Evolutionary conservation across 2,113 vertebrate genomes (phyloP).

Genomic region (Chauna torquata): DNA sequence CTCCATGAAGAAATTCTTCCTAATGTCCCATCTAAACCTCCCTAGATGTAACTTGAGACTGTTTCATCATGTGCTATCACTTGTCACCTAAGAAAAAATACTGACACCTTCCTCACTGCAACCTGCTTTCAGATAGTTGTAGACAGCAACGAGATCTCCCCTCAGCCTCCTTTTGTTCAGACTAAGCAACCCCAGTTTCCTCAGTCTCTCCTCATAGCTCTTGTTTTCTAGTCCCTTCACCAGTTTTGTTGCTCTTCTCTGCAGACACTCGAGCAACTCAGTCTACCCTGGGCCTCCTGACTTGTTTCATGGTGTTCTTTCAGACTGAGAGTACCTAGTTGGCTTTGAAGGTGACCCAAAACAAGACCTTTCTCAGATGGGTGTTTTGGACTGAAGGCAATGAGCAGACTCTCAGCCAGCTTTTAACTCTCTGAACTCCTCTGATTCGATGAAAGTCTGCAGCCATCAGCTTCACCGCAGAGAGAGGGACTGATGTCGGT

Average conservation of each 20-base stretch:
- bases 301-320: neutral
- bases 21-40: neutral
- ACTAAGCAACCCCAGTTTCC: neutral
- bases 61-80: neutral
- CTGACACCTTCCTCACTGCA: neutral
- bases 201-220: neutral
- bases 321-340: neutral
- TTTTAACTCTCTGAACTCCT: neutral
- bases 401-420: neutral
- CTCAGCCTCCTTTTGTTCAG: neutral
- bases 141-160: neutral
- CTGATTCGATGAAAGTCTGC: neutral
- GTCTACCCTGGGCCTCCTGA: neutral
- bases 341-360: neutral
- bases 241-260: neutral
- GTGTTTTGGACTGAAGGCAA: neutral
- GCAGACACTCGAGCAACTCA: neutral
- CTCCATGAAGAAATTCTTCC: neutral
- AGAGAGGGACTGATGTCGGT: neutral
- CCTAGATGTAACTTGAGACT: neutral
- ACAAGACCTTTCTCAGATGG: accelerated
- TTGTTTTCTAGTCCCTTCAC: neutral
- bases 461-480: neutral
- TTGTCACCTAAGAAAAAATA: neutral
- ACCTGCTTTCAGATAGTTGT: neutral